phyloP scores from a whole-genome alignment of 2,888 invertebrate species.

The Tetragonula carbonaria region DNA sequence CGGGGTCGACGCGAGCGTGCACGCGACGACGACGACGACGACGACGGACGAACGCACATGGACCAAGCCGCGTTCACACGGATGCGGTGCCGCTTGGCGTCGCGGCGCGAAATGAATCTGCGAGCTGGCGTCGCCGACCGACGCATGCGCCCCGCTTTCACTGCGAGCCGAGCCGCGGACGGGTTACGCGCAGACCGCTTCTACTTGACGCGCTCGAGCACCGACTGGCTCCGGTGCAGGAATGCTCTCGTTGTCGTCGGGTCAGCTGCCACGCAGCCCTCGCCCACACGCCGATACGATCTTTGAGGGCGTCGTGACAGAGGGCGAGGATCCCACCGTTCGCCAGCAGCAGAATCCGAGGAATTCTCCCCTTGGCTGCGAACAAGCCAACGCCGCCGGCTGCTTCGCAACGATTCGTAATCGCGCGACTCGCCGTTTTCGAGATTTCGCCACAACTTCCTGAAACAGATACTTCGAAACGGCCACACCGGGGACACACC shows the following conservation, averaged over 20 bases:
- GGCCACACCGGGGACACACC: too few relatives aligned
- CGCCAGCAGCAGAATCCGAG: slow-evolving; percentile 15
- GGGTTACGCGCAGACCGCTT: slow-evolving; percentile 69
- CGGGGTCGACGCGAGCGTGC: slow-evolving; percentile 56
- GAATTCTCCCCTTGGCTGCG: slow-evolving; percentile 14
- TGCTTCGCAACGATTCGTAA: too few relatives aligned
- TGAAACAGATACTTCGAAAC: too few relatives aligned
- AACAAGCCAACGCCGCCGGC: background rate
- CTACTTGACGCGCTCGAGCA: slow-evolving; percentile 54
- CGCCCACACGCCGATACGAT: slow-evolving; percentile 40
- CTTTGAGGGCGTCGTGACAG: slow-evolving; percentile 38
- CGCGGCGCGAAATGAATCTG: slow-evolving; percentile 80
- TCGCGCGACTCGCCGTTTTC: too few relatives aligned
- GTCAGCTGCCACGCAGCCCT: slow-evolving; percentile 43
- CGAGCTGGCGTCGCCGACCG: slow-evolving; percentile 58
- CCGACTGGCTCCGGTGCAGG: slow-evolving; percentile 52
- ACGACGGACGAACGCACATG: slow-evolving; percentile 66
- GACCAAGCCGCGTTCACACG: slow-evolving; percentile 63
- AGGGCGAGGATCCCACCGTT: background rate
- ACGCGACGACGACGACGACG: slow-evolving; percentile 59
- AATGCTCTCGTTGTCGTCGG: slow-evolving; percentile 52
- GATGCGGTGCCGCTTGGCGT: slow-evolving; percentile 71
- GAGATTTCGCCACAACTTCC: too few relatives aligned
- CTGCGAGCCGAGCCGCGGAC: slow-evolving; percentile 59
- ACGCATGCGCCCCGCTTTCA: slow-evolving; percentile 68